Conservation (phyloP, 2,113 vertebrate species). For the Cnemophilus loriae region DNA sequence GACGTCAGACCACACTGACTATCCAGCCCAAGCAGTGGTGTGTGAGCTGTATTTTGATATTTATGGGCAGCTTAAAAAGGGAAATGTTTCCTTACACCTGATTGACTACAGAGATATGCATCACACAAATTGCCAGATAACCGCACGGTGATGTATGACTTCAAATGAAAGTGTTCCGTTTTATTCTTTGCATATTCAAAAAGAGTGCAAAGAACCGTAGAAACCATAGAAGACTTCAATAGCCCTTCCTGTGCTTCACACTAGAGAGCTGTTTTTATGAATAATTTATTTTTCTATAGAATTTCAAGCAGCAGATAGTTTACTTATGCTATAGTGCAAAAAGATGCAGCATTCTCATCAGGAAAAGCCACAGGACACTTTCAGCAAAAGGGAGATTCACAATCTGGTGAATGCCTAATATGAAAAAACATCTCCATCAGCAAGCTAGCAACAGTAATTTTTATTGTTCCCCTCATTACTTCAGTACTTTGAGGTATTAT, state of each 20-base stretch:
- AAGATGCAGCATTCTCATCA: background rate
- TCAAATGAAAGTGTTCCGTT: background rate
- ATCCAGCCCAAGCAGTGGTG: background rate
- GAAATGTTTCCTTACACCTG: background rate
- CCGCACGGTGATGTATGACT: accelerated
- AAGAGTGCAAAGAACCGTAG: too few species aligned
- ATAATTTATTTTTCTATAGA: background rate
- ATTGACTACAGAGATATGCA: accelerated
- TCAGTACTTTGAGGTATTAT: background rate
- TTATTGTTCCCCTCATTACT: background rate
- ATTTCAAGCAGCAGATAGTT: background rate
- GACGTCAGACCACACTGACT: background rate
- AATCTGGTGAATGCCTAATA: background rate
- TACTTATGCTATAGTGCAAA: accelerated
- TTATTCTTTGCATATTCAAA: background rate
- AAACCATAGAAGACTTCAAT: background rate
- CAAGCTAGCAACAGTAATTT: background rate
- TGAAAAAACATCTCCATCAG: background rate
- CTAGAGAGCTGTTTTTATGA: background rate
- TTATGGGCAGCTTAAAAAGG: background rate
- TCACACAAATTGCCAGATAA: background rate
- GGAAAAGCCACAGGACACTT: background rate
- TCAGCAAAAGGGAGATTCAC: background rate
- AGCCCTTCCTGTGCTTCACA: background rate
- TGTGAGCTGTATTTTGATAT: background rate